Evolutionary conservation across 2,797 vertebrate species (phyloP), one percentile per base, ranked within the genome.

Genomic region (Mareca strepera): DNA sequence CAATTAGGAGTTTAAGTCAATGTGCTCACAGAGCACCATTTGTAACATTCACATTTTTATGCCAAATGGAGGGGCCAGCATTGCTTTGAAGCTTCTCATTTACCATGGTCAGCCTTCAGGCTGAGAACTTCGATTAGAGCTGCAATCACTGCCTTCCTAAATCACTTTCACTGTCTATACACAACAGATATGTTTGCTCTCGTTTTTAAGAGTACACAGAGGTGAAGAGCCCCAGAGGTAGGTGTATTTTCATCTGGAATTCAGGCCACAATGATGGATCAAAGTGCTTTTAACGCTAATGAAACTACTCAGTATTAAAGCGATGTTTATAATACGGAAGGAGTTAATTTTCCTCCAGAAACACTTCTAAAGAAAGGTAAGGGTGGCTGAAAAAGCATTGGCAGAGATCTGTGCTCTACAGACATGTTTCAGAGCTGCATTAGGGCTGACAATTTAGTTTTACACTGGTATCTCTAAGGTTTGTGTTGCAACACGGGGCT

Each of bases 1-100:
- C 0, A 1, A 8, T 1, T 0, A 15, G 0, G 1, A 21, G 8
- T 17, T 86, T 44, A 62, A 70, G 46, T 28, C 2, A 46, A 2
- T 4, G 7, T 20, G 33, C 6, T 26, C 15, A 2, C 44, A 75
- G 73, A 66, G 12, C 1, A 0, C 21, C 22, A 37, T 35, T 62
- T 62, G 33, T 21, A 66, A 37, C 37, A 76, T 50, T 86, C 76
- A 41, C 41, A 66, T 60, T 89, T 80, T 39, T 22, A 29, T 11
- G 21, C 48, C 77, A 73, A 79, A 86, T 5, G 37, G 48, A 92
- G 52, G 44, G 66, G 53, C 73, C 58, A 78, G 50, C 13, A 33
- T 44, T 53, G 35, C 80, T 86, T 26, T 39, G 67, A 86, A 86
- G 67, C 26, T 52, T 44, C 82, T 67, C 67, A 82, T 93, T 92